Evolutionary conservation across 1,140 invertebrate genomes (phyloP).

Genomic region (Danaus melanippus): DNA sequence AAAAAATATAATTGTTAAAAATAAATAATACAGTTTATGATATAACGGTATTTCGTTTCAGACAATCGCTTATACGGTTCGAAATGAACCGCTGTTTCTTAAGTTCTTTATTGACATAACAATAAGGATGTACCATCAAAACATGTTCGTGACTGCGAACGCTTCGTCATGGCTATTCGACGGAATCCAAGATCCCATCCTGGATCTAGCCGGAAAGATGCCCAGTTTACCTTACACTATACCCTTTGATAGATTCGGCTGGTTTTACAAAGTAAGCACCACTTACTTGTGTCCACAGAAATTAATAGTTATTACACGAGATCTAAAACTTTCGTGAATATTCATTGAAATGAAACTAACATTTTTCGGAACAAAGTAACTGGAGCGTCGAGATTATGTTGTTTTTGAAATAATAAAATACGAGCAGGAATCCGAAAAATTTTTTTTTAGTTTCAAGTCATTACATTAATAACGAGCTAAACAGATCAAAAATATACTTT

Average conservation of each 20-base stretch:
- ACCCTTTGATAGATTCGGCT: conserved; percentile 81
- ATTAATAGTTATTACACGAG: too few species aligned
- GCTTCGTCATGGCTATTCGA: conserved; percentile 77
- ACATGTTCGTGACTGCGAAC: conserved; percentile 75
- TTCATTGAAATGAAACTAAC: too few species aligned
- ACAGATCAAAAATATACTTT: too few species aligned
- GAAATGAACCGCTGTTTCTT: conserved; percentile 53
- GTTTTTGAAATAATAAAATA: too few species aligned
- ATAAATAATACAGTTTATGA: too few species aligned
- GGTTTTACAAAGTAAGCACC: conserved; percentile 77
- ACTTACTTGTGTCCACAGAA: neutral
- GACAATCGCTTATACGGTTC: conserved; percentile 76
- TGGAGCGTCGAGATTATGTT: too few species aligned
- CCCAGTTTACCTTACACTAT: conserved; percentile 72
- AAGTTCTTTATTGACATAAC: conserved; percentile 70
- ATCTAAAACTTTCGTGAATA: too few species aligned
- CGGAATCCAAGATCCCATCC: conserved; percentile 79
- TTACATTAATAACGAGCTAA: too few species aligned
- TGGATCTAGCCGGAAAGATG: conserved; percentile 73
- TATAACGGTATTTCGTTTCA: conserved; percentile 51
- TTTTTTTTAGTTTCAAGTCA: too few species aligned
- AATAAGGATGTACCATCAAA: conserved; percentile 67
- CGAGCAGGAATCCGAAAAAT: too few species aligned
- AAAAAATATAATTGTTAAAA: too few species aligned
- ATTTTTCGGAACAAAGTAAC: too few species aligned